Evolutionary conservation across 2,888 invertebrate species (phyloP), one percentile per base, ranked within the genome.

Genomic region (Marasmarcha lunaedactyla): DNA sequence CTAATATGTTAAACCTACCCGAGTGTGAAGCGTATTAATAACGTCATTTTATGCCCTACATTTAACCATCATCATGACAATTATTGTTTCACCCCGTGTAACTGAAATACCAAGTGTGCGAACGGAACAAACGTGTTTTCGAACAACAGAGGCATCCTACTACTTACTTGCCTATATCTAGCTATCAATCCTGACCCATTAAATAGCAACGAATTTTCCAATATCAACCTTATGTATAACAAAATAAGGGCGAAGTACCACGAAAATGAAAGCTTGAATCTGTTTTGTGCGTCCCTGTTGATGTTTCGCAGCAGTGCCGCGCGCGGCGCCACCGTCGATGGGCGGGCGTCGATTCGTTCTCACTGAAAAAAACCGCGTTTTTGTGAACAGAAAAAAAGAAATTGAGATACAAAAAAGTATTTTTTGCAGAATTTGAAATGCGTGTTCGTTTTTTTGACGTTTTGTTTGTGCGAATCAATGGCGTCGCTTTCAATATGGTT

Each of bases 141-240:
- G 60, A 69, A 76, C 76, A 78, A 78, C 76, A 77, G 77, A 73
- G 71, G 74, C 69, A 64, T 67, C 73, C 65, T 64, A 61, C 60
- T 63, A 55, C 50, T 51, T 57, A 62, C 50, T 51, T 57, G 61
- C 55, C 55, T 57, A 60, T 53, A 58, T 43, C 37, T 49, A 47
- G 42, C 49, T 48, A 30, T 20, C 30, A 30, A n/a, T 3, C 9
- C 30, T 30, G n/a, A 11, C 11, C 30, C n/a, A n/a, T 30, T 11
- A 30, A 11, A 30, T 11, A 30, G 30, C 2, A 4, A 30, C 30
- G 11, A 4, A 30, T 30, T 30, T 30, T 11, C 30, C 30, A 30
- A 47, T 47, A 14, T 47, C 13, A 50, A 49, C 62, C 49, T 43
- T 68, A 57, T 39, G 10, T 0, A 9, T 4, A 2, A 7, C 3